phyloP scores from a whole-genome alignment of 37 sponge, comb jelly and placozoan genomes.

The Halichondria panicea region DNA sequence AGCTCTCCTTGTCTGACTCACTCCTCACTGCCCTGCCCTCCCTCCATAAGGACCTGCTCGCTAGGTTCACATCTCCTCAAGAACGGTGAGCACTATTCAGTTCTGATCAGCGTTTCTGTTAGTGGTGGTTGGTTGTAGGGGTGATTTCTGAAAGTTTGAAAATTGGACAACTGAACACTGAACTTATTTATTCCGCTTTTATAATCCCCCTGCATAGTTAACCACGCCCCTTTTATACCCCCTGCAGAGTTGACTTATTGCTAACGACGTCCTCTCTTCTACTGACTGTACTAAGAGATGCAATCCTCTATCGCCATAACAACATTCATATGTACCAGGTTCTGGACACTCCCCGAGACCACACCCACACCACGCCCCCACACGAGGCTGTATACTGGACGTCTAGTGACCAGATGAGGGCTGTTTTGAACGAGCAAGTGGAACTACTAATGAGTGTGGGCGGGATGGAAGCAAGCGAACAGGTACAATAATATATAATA shows the following conservation, averaged over 20 bases:
- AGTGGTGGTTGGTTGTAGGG: not conserved
- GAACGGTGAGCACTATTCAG: slow-evolving; percentile 9
- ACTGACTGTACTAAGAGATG: slow-evolving; percentile 37
- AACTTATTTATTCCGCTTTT: too few relatives aligned
- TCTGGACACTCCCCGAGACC: not conserved
- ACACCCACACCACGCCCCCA: not conserved
- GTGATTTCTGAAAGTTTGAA: too few relatives aligned
- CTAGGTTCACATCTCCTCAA: not conserved
- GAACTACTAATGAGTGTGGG: slow-evolving; percentile 20
- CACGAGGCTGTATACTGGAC: slow-evolving; percentile 9
- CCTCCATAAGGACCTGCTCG: not conserved
- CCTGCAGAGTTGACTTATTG: slow-evolving; percentile 17
- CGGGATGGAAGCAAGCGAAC: slow-evolving; percentile 6
- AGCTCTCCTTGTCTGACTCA: slow-evolving; percentile 20
- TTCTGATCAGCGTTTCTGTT: not conserved
- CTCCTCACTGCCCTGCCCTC: slow-evolving; percentile 32
- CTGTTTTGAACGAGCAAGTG: too few relatives aligned
- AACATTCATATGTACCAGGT: slow-evolving; percentile 7
- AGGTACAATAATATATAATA: not conserved
- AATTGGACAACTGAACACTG: too few relatives aligned
- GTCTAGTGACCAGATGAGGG: too few relatives aligned
- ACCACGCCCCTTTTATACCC: too few relatives aligned
- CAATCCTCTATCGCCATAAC: slow-evolving; percentile 36
- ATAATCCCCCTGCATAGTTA: too few relatives aligned
- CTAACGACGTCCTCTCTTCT: slow-evolving; percentile 2